These are phyloP conservation scores for Spermophilus dauricus DNA, from an alignment of 2,113 vertebrate species.

Conservation along the genomic window DNA sequence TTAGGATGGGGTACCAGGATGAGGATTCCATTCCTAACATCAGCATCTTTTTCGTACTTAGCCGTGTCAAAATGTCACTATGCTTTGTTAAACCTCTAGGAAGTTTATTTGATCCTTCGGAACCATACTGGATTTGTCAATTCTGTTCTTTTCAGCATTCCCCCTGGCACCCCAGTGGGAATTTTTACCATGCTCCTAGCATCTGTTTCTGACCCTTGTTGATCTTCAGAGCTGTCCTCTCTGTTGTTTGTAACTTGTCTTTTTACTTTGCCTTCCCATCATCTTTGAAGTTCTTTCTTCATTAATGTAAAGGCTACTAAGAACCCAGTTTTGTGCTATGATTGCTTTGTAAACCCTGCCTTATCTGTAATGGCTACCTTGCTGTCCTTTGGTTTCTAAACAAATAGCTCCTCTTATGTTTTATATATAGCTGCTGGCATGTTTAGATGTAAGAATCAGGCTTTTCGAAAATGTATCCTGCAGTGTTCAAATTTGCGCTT, in stretches of 20 bases:
- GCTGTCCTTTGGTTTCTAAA: not conserved
- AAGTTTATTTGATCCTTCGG: not conserved
- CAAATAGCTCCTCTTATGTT: not conserved
- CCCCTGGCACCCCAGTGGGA: not conserved
- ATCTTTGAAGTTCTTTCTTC: not conserved
- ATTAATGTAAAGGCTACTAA: not conserved
- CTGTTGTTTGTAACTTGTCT: not conserved
- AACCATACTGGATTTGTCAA: not conserved
- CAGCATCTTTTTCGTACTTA: not conserved
- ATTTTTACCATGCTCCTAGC: not conserved
- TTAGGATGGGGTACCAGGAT: not conserved
- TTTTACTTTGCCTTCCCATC: not conserved
- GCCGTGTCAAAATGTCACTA: not conserved
- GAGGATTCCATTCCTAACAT: not conserved
- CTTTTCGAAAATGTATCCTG: not conserved
- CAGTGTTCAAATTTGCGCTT: not conserved
- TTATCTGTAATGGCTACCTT: not conserved
- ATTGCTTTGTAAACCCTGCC: not conserved
- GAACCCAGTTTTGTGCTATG: not conserved
- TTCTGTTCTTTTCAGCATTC: not conserved
- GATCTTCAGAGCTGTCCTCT: not conserved
- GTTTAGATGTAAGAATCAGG: not conserved
- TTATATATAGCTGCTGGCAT: not conserved
- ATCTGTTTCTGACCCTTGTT: not conserved
- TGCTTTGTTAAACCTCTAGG: not conserved